Evolutionary conservation across 1,140 invertebrate species (phyloP).

Genomic region (Bicyclus anynana): DNA sequence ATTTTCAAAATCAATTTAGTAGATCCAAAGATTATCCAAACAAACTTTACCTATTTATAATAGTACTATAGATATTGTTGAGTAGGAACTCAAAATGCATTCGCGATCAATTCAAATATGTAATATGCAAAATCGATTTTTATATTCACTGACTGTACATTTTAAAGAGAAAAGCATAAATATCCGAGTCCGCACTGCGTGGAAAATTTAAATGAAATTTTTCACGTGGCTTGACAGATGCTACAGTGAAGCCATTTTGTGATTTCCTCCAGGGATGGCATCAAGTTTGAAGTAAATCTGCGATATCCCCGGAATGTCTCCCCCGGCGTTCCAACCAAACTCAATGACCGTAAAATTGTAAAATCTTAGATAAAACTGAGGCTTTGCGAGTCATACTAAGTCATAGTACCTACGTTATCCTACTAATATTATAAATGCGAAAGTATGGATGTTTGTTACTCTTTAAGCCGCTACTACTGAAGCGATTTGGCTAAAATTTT

Average conservation of each 20-base stretch:
- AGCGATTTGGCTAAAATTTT: no score
- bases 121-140: no score
- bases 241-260: slow-evolving; percentile 49
- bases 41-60: no score
- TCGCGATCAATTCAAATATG: no score
- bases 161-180: background rate
- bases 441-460: no score
- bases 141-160: no score
- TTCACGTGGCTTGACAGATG: slow-evolving; percentile 35
- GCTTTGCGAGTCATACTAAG: background rate
- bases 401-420: no score
- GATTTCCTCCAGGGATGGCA: slow-evolving; percentile 55
- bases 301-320: slow-evolving; percentile 61
- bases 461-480: no score
- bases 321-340: slow-evolving; percentile 43
- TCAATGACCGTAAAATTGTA: slow-evolving; percentile 60
- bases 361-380: slow-evolving; percentile 22
- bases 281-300: slow-evolving; percentile 65
- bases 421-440: background rate
- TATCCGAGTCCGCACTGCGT: background rate
- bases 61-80: no score
- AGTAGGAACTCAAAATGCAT: no score
- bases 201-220: slow-evolving; percentile 27
- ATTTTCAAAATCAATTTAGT: no score
- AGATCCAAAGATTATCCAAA: no score